A percentile compares a stretch with the other conserved stretches of the same genome.
Evolutionary conservation across 2,888 invertebrate genomes (phyloP).

Genomic region (Dryadula phaetusa): DNA sequence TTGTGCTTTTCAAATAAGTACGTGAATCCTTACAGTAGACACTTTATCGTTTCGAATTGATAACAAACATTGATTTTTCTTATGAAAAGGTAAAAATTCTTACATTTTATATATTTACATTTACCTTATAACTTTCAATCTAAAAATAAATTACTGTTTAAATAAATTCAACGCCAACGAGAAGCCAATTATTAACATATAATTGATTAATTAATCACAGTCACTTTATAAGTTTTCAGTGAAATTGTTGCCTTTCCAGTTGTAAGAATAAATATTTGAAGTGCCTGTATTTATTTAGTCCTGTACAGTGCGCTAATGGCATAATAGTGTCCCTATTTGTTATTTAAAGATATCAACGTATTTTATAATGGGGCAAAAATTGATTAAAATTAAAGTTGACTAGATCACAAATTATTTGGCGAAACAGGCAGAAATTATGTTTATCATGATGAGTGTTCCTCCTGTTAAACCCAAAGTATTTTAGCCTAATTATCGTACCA

Average conservation of each 20-base stretch:
- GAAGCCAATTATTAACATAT: constrained; percentile 11
- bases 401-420: background rate
- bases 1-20: background rate
- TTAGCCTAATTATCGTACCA: background rate
- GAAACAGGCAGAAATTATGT: background rate
- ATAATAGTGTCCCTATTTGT: background rate
- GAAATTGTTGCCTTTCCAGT: background rate
- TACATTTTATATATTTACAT: background rate
- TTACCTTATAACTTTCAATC: background rate
- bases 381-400: background rate
- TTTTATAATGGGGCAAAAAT: constrained; percentile 5
- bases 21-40: background rate
- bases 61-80: background rate
- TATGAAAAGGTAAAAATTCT: background rate
- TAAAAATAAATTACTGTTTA: background rate
- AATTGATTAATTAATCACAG: constrained; percentile 1
- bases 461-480: no score
- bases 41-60: background rate
- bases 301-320: background rate
- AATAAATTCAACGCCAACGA: background rate
- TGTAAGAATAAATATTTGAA: background rate
- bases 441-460: background rate
- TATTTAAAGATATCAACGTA: background rate
- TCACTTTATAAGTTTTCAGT: constrained; percentile 7
- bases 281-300: background rate